Evolutionary conservation across 2,888 invertebrate species (phyloP).

Genomic region (Drosophila neotestacea): DNA sequence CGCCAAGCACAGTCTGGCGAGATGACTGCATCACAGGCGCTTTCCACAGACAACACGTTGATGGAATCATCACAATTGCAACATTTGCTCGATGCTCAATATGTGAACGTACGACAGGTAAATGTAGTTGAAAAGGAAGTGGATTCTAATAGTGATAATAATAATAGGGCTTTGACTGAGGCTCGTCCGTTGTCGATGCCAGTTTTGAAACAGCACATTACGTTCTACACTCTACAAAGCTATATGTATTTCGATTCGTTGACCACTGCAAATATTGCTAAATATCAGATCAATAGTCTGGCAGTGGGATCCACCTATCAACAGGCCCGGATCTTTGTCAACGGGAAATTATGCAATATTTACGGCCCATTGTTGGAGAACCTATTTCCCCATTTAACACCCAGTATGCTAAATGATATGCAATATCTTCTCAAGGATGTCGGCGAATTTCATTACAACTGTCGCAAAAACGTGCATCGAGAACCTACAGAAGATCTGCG

Average conservation of each 20-base stretch:
- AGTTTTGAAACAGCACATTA: neutral
- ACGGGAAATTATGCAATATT: conserved; percentile 39
- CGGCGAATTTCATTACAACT: conserved; percentile 48
- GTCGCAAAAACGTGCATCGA: neutral
- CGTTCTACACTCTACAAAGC: conserved; percentile 44
- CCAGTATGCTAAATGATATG: conserved; percentile 41
- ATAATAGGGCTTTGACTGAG: neutral
- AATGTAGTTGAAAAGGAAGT: conserved; percentile 24
- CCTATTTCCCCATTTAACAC: conserved; percentile 45
- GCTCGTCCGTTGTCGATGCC: neutral
- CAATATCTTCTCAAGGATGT: conserved; percentile 39
- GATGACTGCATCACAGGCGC: conserved; percentile 59
- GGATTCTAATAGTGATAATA: conserved; percentile 21
- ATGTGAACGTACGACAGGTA: conserved; percentile 56
- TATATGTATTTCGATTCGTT: conserved; percentile 44
- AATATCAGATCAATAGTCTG: conserved; percentile 43
- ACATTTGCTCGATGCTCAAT: conserved; percentile 38
- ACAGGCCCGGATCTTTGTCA: conserved; percentile 44
- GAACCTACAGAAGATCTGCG: conserved; percentile 43
- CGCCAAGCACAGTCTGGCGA: neutral
- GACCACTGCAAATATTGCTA: conserved; percentile 47
- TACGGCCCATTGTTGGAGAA: conserved; percentile 45
- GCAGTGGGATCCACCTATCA: conserved; percentile 48
- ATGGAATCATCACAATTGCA: conserved; percentile 59
- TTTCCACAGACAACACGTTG: conserved; percentile 59